Evolutionary conservation across 2,888 invertebrate species (phyloP).

Genomic region (Ephialtes manifestator): DNA sequence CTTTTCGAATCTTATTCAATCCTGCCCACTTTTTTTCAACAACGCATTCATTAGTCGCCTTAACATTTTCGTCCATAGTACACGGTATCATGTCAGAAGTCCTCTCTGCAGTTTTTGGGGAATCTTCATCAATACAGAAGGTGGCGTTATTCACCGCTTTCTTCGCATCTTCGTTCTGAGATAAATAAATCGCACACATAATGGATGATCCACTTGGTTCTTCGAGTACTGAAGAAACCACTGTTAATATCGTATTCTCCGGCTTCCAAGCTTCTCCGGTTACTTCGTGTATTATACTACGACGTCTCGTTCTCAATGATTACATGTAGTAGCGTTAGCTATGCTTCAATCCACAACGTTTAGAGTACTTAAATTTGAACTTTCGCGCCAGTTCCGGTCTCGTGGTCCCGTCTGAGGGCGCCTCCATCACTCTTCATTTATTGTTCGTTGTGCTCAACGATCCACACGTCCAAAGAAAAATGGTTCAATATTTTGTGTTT

Average conservation of each 20-base stretch:
- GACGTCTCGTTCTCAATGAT: constrained; percentile 46
- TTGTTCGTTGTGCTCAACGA: background rate
- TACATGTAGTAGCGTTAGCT: background rate
- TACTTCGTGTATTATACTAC: background rate
- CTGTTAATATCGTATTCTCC: background rate
- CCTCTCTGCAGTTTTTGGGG: background rate
- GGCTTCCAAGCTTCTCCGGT: background rate
- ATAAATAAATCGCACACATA: background rate
- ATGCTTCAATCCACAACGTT: background rate
- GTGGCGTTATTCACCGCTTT: background rate
- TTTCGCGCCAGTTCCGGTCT: background rate
- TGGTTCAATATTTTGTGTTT: background rate
- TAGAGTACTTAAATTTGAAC: background rate
- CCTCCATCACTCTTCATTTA: background rate
- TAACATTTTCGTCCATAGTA: too few species aligned
- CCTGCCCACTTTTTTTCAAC: too few species aligned
- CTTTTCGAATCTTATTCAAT: background rate
- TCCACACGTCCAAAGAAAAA: background rate
- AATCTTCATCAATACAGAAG: background rate
- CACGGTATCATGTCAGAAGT: background rate
- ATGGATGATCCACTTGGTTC: background rate
- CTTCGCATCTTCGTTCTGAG: background rate
- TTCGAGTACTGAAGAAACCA: background rate
- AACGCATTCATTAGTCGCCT: too few species aligned
- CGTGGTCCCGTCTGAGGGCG: background rate